Evolutionary conservation across 2,113 vertebrate genomes (phyloP).

Genomic region (Cnemophilus loriae): DNA sequence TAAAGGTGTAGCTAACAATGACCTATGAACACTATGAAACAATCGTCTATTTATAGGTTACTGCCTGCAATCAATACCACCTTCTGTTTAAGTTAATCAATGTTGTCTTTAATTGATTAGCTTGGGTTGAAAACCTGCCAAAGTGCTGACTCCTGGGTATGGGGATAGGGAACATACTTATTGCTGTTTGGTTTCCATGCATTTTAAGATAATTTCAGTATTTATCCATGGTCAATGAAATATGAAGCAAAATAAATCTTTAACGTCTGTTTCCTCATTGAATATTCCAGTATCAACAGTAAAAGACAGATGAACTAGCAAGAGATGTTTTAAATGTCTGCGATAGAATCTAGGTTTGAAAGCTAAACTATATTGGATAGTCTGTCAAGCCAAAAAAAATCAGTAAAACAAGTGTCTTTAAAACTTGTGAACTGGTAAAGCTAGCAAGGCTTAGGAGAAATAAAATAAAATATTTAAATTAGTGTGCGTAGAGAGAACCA

Average conservation of each 20-base stretch:
- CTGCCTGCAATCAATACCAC: constrained; percentile 59
- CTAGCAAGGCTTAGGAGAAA: not conserved
- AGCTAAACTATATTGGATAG: not conserved
- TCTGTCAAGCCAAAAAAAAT: not conserved
- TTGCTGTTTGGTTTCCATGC: constrained; percentile 40
- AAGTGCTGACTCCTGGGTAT: constrained; percentile 21
- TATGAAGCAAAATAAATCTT: not conserved
- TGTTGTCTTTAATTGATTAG: constrained; percentile 69
- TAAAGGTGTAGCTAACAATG: constrained; percentile 61
- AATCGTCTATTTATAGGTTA: constrained; percentile 64
- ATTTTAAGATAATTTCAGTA: constrained; percentile 17
- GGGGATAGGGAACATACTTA: constrained; percentile 13
- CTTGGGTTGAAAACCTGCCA: constrained; percentile 60
- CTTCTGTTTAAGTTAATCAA: constrained; percentile 73
- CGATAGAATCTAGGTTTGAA: not conserved
- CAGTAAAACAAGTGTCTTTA: not conserved
- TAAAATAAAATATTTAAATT: not conserved
- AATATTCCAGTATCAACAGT: not conserved
- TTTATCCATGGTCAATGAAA: constrained; percentile 40
- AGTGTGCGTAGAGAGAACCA: not conserved
- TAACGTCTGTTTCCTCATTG: not conserved
- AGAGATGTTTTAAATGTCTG: not conserved
- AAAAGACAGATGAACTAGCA: not conserved
- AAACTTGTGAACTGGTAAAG: not conserved
- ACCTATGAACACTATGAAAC: constrained; percentile 48